Evolutionary conservation across 1,140 invertebrate genomes (phyloP).

Genomic region (Aporrectodea caliginosa): DNA sequence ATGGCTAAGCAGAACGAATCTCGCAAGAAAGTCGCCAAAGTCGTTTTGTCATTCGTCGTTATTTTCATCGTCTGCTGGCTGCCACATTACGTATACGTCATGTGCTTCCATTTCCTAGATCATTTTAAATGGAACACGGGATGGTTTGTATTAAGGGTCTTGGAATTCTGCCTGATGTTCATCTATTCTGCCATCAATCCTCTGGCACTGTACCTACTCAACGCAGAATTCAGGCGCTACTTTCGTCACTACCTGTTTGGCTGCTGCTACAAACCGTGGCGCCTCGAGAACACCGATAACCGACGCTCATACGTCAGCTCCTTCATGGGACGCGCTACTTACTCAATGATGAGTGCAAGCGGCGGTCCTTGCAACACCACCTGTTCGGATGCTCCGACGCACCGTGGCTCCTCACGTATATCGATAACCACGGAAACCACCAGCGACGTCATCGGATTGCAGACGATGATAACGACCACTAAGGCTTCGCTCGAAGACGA

Average conservation of each 20-base stretch:
- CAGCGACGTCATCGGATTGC: no score
- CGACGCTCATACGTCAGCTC: no score
- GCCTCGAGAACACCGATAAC: no score
- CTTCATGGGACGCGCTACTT: no score
- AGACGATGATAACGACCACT: no score
- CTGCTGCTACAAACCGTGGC: neutral
- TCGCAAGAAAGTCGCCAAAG: slow-evolving; percentile 81
- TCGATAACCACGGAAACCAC: no score
- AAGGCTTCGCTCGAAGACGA: no score
- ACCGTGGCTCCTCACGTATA: no score
- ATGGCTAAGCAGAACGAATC: slow-evolving; percentile 63
- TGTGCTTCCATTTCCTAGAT: no score
- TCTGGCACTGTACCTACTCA: slow-evolving; percentile 61
- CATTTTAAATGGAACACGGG: slow-evolving; percentile 62
- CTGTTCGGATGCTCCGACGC: no score
- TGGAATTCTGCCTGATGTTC: slow-evolving; percentile 62
- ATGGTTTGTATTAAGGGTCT: neutral
- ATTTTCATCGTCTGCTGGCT: slow-evolving; percentile 87
- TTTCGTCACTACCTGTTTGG: slow-evolving; percentile 18
- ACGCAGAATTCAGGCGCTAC: slow-evolving; percentile 9
- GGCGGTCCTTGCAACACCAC: no score
- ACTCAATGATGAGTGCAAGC: no score
- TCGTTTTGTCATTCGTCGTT: slow-evolving; percentile 81
- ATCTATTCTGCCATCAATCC: slow-evolving; percentile 89
- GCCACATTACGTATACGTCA: slow-evolving; percentile 77